Evolutionary conservation across 2,888 invertebrate genomes (phyloP), one percentile per base, ranked within the genome.

Genomic region (Andrena trimmerana): DNA sequence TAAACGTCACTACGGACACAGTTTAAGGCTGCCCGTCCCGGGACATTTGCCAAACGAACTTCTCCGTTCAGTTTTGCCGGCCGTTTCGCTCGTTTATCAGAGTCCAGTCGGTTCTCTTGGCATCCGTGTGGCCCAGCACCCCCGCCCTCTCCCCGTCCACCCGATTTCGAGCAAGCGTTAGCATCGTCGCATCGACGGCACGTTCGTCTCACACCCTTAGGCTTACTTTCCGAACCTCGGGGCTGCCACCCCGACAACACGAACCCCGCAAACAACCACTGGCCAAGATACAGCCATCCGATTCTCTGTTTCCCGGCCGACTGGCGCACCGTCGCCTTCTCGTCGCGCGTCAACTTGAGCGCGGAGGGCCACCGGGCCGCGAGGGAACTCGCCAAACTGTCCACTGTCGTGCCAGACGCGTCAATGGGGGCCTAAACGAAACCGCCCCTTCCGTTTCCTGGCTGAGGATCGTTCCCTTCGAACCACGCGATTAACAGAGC

Each of bases 331-430:
- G 8, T n/a, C 75, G 5, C 33, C 66, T 66, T 57, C 42, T 16
- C 60, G 42, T 50, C 80, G 8, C 27, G 5, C 60, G 29, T 59
- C 50, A 50, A 59, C 68, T 80, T 78, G 31, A 36, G 5, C 63
- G 20, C 7, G 67, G 68, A 81, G 74, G 60, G 60, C 68, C 54
- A 75, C 74, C 78, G 72, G 63, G 67, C 42, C 57, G 29, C 59
- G 33, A 16, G 71, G 60, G 33, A 83, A 83, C 75, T 83, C 81
- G 74, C 80, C 86, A 91, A 92, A 91, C 90, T 91, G 91, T 90
- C 89, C 90, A 90, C 90, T 90, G 88, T 90, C 89, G 84, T 81
- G 75, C 79, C 48, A 1, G 83, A 86, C 87, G 81, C 88, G 85
- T 77, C 72, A 75, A 33, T 86, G 75, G 81, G 80, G 86, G 80